A percentile compares a stretch with the other conserved stretches of the same genome.
These are phyloP conservation scores for Diuraphis noxia DNA, from an alignment of 1,140 invertebrate genomes.

Conservation along the genomic window DNA sequence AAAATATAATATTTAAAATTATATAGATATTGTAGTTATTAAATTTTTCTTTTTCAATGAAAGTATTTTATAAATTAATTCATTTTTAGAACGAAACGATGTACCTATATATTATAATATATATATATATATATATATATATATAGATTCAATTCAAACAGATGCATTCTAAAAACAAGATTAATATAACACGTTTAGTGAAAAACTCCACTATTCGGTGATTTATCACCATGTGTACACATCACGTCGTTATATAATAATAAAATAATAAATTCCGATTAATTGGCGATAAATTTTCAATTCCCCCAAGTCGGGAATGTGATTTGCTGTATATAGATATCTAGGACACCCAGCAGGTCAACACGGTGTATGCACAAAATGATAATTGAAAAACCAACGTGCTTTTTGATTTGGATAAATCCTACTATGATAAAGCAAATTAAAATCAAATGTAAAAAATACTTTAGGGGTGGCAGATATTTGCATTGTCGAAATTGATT, in stretches of 20 bases:
- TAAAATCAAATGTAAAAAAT: constrained; percentile 28
- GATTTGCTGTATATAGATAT: constrained; percentile 12
- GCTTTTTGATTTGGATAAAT: constrained; percentile 26
- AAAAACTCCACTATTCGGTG: constrained; percentile 23
- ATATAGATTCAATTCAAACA: not conserved
- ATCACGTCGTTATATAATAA: constrained; percentile 20
- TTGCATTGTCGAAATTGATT: constrained; percentile 52
- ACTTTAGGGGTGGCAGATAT: constrained; percentile 5
- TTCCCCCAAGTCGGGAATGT: not conserved
- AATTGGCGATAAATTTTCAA: constrained; percentile 50
- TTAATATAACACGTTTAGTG: constrained; percentile 11
- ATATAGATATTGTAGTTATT: not conserved
- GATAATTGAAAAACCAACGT: constrained; percentile 43
- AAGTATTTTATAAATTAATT: not conserved
- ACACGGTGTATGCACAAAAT: constrained; percentile 23
- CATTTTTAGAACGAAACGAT: not conserved
- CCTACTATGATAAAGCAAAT: not conserved
- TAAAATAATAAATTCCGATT: constrained; percentile 49
- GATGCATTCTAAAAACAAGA: constrained; percentile 1
- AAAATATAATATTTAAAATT: not conserved
- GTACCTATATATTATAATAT: not conserved
- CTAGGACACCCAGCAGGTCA: constrained; percentile 15
- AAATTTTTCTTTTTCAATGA: not conserved
- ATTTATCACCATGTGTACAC: constrained; percentile 42
- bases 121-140: not conserved